Base-by-base conservation (phyloP, 2,797 vertebrate genomes). In the Periophthalmus magnuspinnatus region DNA sequence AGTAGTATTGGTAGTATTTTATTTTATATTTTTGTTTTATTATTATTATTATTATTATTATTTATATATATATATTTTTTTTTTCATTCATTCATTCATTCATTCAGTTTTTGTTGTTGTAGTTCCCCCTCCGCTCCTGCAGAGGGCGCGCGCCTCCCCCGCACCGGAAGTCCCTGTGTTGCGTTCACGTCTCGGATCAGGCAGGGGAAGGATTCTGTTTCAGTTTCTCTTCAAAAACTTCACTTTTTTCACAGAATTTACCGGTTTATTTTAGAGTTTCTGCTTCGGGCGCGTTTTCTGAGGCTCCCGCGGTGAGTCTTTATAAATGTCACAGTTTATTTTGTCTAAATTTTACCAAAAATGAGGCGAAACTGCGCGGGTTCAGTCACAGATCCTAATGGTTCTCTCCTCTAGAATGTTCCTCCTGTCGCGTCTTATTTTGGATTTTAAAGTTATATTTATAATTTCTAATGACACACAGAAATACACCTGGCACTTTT, bases 381-480 rank as follows among this genome's bases (percentile, higher is more conserved):
- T n/a, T 33, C 56, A 6, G 5, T 2, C 5, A 2, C 2, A 22
- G 24, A 2, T 6, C 17, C 61, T 2, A 1, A 1, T 9, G 16
- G 0, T 21, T 70, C n/a, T n/a, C n/a, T n/a, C n/a, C n/a, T n/a
- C 72, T 45, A 60, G 62, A 69, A 60, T 11, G 19, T 38, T 65
- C 72, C 13, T n/a, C 8, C 50, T 52, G 50, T 6, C 50, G 50
- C 38, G 3, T 52, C 38, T 22, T 6, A 11, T 47, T 34, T 2
- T 3, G 0, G 11, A 38, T 41, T 41, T 36, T 36, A 6, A 36
- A 36, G n/a, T n/a, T n/a, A 36, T 6, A 36, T 6, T 36, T 36
- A 38, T 41, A 41, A 13, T 38, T 41, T 41, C 0, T 41, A 41
- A 41, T 4, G 10, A 10, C 0, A 3, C 38, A 11, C 2, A 41